Percentiles rank a stretch among this genome's conserved stretches.
These are phyloP conservation scores for Tachycineta bicolor DNA, from an alignment of 2,113 vertebrate genomes.

Conservation along the genomic window DNA sequence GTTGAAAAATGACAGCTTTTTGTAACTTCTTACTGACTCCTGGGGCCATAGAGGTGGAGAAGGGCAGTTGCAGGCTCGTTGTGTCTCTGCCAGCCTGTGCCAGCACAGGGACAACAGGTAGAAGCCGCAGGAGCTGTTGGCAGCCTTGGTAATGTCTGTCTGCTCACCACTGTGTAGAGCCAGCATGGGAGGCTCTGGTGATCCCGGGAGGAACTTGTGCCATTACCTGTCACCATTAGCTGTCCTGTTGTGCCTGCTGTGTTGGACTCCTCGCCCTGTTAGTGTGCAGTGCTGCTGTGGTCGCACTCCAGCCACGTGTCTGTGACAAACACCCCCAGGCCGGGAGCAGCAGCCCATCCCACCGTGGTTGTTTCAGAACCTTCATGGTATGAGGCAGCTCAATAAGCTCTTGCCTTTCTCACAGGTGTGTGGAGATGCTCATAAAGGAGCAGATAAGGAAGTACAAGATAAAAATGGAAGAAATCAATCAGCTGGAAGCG, in stretches of 20 bases:
- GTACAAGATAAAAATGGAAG: slow-evolving; percentile 95
- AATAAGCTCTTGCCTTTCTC: neutral
- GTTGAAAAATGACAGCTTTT: neutral
- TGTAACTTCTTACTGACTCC: neutral
- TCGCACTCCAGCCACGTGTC: neutral
- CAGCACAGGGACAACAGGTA: neutral
- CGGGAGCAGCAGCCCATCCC: neutral
- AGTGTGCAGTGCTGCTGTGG: neutral
- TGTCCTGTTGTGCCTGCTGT: neutral
- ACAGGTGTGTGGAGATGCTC: slow-evolving; percentile 94
- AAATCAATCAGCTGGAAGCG: slow-evolving; percentile 93
- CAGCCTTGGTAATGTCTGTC: neutral
- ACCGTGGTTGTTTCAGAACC: neutral
- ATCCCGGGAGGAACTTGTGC: neutral
- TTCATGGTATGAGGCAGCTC: neutral
- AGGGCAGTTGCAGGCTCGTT: neutral
- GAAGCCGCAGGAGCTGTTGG: neutral
- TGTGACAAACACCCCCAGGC: neutral
- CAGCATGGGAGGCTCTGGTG: neutral
- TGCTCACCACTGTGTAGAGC: neutral
- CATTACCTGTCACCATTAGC: neutral
- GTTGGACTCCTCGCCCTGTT: neutral
- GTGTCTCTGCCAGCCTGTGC: neutral
- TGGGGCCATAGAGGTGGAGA: neutral
- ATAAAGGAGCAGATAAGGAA: slow-evolving; percentile 92